Evolutionary conservation across 2,888 invertebrate genomes (phyloP).

Genomic region (Troilus luridus): DNA sequence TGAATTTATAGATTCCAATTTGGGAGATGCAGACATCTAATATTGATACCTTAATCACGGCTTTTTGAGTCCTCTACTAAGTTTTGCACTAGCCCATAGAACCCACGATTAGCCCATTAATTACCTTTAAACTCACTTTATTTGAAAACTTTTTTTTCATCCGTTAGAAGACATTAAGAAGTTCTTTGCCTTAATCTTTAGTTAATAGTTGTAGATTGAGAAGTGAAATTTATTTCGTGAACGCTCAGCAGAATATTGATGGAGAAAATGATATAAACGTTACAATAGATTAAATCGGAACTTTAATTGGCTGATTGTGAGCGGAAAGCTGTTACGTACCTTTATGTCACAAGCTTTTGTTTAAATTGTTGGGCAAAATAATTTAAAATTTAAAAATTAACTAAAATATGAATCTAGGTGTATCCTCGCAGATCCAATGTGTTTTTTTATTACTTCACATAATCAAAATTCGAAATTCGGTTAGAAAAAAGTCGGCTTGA

Average conservation of each 20-base stretch:
- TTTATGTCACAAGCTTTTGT: too few relatives aligned
- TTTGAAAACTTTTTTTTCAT: slow-evolving; percentile 20
- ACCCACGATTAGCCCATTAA: slow-evolving; percentile 18
- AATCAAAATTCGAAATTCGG: too few relatives aligned
- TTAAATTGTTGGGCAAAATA: too few relatives aligned
- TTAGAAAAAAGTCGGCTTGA: too few relatives aligned
- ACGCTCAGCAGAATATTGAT: not conserved
- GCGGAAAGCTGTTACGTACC: too few relatives aligned
- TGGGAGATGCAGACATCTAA: slow-evolving; percentile 27
- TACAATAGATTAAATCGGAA: not conserved
- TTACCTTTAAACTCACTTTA: not conserved
- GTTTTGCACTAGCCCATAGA: slow-evolving; percentile 1
- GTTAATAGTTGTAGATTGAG: not conserved
- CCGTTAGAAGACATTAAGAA: not conserved
- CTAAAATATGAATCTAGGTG: too few relatives aligned
- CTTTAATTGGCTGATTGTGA: too few relatives aligned
- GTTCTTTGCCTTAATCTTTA: not conserved
- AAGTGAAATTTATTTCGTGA: not conserved
- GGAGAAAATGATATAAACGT: not conserved
- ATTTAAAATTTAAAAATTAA: too few relatives aligned
- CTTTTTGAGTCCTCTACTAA: not conserved
- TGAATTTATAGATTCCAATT: slow-evolving; percentile 46
- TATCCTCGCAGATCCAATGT: too few relatives aligned
- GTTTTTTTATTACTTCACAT: too few relatives aligned
- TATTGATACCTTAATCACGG: slow-evolving; percentile 35